A percentile compares a stretch with the other conserved stretches of the same genome.
These are phyloP conservation scores for Contarinia nasturtii DNA, from an alignment of 1,140 invertebrate genomes.

Conservation along the genomic window DNA sequence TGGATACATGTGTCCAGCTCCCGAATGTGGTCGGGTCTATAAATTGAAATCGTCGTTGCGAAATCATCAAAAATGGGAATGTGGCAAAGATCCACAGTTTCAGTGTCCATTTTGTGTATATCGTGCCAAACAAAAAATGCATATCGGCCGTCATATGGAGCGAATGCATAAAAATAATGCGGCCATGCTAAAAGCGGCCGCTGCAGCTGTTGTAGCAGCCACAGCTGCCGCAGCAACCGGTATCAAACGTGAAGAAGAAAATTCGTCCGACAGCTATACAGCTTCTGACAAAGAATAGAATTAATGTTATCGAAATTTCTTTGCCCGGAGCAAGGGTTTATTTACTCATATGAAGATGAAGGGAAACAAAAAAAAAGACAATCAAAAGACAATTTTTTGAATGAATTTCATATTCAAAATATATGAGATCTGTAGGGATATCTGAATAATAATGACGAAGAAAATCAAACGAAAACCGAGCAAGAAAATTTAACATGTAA, in stretches of 20 bases:
- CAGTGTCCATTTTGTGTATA: slow-evolving; percentile 66
- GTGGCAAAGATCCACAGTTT: slow-evolving; percentile 66
- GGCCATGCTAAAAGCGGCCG: slow-evolving; percentile 20
- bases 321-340: too few species aligned
- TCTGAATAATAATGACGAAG: too few species aligned
- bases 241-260: not conserved
- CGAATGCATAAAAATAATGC: slow-evolving; percentile 60
- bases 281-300: not conserved
- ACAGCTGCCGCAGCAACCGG: not conserved
- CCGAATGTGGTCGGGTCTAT: slow-evolving; percentile 61
- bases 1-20: slow-evolving; percentile 41
- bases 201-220: not conserved
- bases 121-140: slow-evolving; percentile 67
- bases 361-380: too few species aligned
- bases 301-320: too few species aligned
- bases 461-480: too few species aligned
- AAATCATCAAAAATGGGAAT: slow-evolving; percentile 77
- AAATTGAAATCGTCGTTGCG: slow-evolving; percentile 66
- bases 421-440: too few species aligned
- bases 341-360: too few species aligned
- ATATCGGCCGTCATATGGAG: slow-evolving; percentile 69
- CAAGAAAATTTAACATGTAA: too few species aligned
- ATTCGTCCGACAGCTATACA: not conserved
- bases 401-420: too few species aligned
- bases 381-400: too few species aligned